Conservation (phyloP, 2,113 vertebrate genomes). For the Silurus meridionalis region DNA sequence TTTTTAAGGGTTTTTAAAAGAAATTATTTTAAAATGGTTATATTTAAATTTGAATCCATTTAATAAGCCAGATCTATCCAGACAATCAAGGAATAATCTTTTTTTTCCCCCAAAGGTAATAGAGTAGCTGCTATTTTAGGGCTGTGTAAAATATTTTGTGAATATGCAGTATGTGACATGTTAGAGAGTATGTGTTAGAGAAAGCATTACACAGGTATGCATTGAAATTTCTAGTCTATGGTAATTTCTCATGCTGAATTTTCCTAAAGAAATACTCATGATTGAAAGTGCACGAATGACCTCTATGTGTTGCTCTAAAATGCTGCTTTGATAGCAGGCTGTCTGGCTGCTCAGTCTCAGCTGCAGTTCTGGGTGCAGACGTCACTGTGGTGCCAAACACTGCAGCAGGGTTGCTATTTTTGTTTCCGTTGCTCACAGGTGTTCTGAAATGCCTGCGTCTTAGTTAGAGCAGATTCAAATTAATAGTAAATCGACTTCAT, state of each 20-base stretch:
- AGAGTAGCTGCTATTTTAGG: neutral
- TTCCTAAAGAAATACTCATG: conserved; percentile 1
- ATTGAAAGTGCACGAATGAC: conserved; percentile 7
- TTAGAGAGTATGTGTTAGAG: neutral
- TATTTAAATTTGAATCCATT: neutral
- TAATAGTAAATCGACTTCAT: neutral
- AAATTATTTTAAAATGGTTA: neutral
- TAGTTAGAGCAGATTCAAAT: neutral
- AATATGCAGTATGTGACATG: neutral
- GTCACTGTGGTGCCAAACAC: conserved; percentile 19
- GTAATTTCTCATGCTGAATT: neutral
- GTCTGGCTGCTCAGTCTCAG: conserved; percentile 25
- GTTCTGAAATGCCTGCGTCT: neutral
- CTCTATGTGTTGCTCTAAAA: neutral
- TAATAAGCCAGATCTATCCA: neutral
- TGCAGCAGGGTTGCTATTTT: conserved; percentile 29
- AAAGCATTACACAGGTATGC: too few species aligned
- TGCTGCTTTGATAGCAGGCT: conserved; percentile 9
- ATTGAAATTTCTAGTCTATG: too few species aligned
- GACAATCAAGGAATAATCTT: neutral
- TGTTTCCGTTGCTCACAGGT: conserved; percentile 19
- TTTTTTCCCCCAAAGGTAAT: neutral
- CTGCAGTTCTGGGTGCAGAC: conserved; percentile 34
- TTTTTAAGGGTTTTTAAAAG: neutral
- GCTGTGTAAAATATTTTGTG: neutral